phyloP scores from a whole-genome alignment of 2,888 invertebrate genomes.

The Eupithecia subumbrata region DNA sequence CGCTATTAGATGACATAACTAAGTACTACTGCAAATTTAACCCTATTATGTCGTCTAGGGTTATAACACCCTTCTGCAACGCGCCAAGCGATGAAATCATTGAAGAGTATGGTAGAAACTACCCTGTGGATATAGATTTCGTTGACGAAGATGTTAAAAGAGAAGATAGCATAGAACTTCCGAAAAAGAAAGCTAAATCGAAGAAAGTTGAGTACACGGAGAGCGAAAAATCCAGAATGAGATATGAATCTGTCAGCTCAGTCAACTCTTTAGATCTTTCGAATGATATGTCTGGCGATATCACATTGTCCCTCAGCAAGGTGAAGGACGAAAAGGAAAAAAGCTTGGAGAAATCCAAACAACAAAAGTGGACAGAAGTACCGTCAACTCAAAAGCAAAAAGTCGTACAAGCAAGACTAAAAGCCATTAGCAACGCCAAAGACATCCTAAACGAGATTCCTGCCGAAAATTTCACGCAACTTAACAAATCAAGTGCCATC shows the following conservation, averaged over 20 bases:
- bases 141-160: conserved; percentile 80
- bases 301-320: conserved; percentile 71
- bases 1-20: conserved; percentile 86
- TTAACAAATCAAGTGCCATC: conserved; percentile 64
- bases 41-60: conserved; percentile 84
- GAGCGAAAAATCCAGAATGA: conserved; percentile 74
- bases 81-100: conserved; percentile 85
- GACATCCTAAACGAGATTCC: conserved; percentile 71
- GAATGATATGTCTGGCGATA: conserved; percentile 68
- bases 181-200: conserved; percentile 69
- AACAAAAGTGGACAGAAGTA: conserved; percentile 79
- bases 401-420: conserved; percentile 76
- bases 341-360: conserved; percentile 49
- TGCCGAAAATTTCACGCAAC: conserved; percentile 69
- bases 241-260: conserved; percentile 74
- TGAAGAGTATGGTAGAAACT: conserved; percentile 65
- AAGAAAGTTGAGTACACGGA: conserved; percentile 78
- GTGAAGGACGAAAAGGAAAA: conserved; percentile 65
- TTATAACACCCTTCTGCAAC: conserved; percentile 88
- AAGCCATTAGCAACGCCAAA: conserved; percentile 71
- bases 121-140: conserved; percentile 76
- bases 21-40: conserved; percentile 87
- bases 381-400: conserved; percentile 76
- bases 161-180: conserved; percentile 69
- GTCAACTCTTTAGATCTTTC: conserved; percentile 73